Percentiles rank a stretch among this genome's conserved stretches.
phyloP scores from a whole-genome alignment of 2,113 vertebrate genomes.

The Python bivittatus region DNA sequence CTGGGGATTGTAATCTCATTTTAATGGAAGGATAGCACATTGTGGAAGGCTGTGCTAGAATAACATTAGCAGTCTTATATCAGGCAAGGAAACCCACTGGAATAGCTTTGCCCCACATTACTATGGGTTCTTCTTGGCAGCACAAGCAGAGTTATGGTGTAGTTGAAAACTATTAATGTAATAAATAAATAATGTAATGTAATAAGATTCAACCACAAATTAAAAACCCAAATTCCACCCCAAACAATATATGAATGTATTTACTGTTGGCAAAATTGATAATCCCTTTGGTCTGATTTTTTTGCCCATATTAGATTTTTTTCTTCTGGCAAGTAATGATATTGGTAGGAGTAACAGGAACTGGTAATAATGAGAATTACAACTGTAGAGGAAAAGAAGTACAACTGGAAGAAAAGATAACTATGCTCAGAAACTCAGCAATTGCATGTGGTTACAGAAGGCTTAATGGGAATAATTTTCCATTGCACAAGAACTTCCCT shows the following conservation, averaged over 20 bases:
- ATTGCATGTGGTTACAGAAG: neutral
- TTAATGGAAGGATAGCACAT: neutral
- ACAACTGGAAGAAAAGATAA: neutral
- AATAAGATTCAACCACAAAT: neutral
- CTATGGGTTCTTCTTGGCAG: too few species aligned
- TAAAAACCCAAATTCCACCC: neutral
- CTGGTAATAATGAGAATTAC: neutral
- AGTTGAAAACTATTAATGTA: neutral
- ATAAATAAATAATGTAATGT: too few species aligned
- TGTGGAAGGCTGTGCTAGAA: neutral
- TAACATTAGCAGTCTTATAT: neutral
- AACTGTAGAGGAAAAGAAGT: neutral
- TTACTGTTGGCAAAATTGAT: neutral
- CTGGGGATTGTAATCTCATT: neutral
- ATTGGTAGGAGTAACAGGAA: neutral
- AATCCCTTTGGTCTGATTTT: neutral
- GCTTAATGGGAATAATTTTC: neutral
- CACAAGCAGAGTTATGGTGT: neutral
- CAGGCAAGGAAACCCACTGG: neutral
- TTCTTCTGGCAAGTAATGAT: neutral
- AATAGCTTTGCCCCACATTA: neutral
- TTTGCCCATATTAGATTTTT: neutral
- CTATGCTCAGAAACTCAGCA: slow-evolving; percentile 3
- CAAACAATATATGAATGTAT: neutral
- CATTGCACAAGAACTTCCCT: neutral